These are phyloP conservation scores for Melikaiella ostensackeni DNA, from an alignment of 2,888 invertebrate species.

Conservation along the genomic window DNA sequence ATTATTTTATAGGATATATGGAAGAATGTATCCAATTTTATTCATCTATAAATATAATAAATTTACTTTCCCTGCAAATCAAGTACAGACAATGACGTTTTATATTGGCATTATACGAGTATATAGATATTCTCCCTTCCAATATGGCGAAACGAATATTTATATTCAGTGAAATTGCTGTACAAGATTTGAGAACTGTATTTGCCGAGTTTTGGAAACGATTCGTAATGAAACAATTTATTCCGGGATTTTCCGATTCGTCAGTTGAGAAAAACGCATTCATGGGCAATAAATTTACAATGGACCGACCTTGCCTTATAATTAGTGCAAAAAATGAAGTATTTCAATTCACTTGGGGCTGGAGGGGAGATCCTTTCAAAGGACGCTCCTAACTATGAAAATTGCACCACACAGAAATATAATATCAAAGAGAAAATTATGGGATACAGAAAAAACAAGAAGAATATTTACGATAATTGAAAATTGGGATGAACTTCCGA, in stretches of 20 bases:
- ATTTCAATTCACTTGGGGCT: neutral
- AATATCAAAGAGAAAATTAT: no score
- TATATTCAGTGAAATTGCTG: neutral
- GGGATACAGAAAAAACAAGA: no score
- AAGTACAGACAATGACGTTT: no score
- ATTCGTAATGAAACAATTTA: neutral
- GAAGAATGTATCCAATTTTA: no score
- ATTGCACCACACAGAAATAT: no score
- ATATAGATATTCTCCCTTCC: neutral
- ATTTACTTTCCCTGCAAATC: no score
- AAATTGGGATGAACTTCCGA: no score
- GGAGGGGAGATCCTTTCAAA: no score
- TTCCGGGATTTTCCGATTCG: neutral
- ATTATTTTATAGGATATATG: no score
- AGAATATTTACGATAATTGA: no score
- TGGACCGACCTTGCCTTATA: neutral
- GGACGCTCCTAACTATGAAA: no score
- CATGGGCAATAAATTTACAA: neutral
- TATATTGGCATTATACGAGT: neutral
- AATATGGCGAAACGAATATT: neutral
- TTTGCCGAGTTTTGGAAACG: neutral
- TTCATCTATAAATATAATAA: no score
- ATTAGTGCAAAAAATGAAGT: neutral
- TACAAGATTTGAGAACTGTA: neutral
- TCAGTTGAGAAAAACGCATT: neutral